phyloP scores from a whole-genome alignment of 2,797 vertebrate species.

The Smutsia gigantea region DNA sequence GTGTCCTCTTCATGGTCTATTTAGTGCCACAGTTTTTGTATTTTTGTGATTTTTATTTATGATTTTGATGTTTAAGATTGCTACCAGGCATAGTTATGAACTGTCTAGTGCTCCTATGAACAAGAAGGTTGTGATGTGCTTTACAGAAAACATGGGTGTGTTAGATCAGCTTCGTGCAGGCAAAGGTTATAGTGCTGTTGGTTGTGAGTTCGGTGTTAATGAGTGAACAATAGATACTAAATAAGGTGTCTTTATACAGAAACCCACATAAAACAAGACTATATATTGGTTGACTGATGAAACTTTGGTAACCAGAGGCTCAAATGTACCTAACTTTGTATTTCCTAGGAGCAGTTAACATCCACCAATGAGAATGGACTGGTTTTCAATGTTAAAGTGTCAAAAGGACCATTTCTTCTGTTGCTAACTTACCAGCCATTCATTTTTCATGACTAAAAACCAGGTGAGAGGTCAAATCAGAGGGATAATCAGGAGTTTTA shows the following conservation, averaged over 20 bases:
- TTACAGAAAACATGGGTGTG: neutral
- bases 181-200: neutral
- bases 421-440: neutral
- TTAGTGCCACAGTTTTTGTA: neutral
- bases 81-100: neutral
- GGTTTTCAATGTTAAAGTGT: neutral
- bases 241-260: neutral
- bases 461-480: neutral
- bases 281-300: neutral
- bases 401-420: neutral
- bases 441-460: neutral
- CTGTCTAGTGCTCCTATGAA: neutral
- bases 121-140: neutral
- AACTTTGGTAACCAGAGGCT: neutral
- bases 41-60: neutral
- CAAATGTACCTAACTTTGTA: neutral
- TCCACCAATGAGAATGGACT: neutral
- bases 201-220: neutral
- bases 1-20: neutral
- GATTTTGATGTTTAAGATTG: neutral
- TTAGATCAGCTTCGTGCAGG: neutral
- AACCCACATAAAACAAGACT: neutral
- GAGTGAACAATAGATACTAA: neutral
- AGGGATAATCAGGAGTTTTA: neutral
- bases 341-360: neutral